phyloP scores from a whole-genome alignment of 2,888 invertebrate genomes.

The Euspilapteryx auroguttella region DNA sequence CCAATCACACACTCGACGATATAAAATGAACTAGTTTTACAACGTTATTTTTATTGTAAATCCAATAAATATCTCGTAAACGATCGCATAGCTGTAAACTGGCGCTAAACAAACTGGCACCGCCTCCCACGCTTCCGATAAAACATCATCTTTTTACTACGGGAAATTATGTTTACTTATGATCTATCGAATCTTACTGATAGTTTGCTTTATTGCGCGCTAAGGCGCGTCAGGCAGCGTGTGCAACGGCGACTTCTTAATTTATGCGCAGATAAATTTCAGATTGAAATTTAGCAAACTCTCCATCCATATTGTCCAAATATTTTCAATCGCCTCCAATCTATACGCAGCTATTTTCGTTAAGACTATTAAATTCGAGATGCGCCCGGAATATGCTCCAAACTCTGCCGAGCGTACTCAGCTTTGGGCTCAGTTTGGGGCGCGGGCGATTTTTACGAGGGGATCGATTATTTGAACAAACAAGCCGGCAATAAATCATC shows the following conservation, averaged over 20 bases:
- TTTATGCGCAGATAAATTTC: slow-evolving; percentile 38
- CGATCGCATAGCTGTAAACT: slow-evolving; percentile 2
- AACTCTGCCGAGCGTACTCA: slow-evolving; percentile 11
- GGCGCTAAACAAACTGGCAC: background rate
- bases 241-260: slow-evolving; percentile 21
- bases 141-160: slow-evolving; percentile 3
- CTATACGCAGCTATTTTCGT: slow-evolving; percentile 30
- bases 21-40: too few relatives aligned
- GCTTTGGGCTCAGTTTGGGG: slow-evolving; percentile 16
- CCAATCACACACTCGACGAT: too few relatives aligned
- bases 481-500: slow-evolving; percentile 54
- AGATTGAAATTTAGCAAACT: slow-evolving; percentile 32
- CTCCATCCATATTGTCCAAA: slow-evolving; percentile 33
- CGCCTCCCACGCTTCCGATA: slow-evolving; percentile 2
- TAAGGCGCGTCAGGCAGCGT: too few relatives aligned
- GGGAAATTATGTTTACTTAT: slow-evolving; percentile 11
- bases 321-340: slow-evolving; percentile 30
- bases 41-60: background rate
- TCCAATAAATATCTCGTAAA: slow-evolving; percentile 1
- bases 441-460: slow-evolving; percentile 15
- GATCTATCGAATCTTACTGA: slow-evolving; percentile 7
- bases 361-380: slow-evolving; percentile 36
- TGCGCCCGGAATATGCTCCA: slow-evolving; percentile 15
- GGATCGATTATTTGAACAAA: slow-evolving; percentile 58
- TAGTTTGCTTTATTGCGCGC: slow-evolving; percentile 8